Conservation (phyloP, 2,113 vertebrate species). For the Colossoma macropomum region DNA sequence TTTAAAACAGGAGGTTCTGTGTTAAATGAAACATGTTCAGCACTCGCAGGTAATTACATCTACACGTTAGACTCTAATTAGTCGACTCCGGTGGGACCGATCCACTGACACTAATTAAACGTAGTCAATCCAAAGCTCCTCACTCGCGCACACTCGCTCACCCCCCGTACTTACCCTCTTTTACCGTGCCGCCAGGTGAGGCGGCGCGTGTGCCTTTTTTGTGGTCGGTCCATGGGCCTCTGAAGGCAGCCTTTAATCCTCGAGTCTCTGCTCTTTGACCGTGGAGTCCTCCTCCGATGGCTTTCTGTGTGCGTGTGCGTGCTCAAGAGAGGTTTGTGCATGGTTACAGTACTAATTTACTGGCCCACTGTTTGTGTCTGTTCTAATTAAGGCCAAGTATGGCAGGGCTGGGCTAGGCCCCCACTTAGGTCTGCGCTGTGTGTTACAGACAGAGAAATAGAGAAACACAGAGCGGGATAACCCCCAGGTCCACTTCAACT, state of each 20-base stretch:
- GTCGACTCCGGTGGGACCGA: slow-evolving; percentile 80
- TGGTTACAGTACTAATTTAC: slow-evolving; percentile 92
- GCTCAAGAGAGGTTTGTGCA: slow-evolving; percentile 75
- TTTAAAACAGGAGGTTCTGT: slow-evolving; percentile 54
- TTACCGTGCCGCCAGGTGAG: slow-evolving; percentile 35
- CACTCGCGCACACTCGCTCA: slow-evolving; percentile 64
- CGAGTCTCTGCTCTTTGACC: slow-evolving; percentile 48
- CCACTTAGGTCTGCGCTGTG: slow-evolving; percentile 32
- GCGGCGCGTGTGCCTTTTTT: slow-evolving; percentile 35
- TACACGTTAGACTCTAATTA: slow-evolving; percentile 85
- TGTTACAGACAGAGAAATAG: slow-evolving; percentile 9
- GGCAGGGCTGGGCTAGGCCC: slow-evolving; percentile 54
- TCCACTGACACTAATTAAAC: slow-evolving; percentile 82
- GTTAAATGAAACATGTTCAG: slow-evolving; percentile 65
- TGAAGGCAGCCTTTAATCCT: slow-evolving; percentile 46
- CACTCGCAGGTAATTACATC: slow-evolving; percentile 77
- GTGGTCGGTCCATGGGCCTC: slow-evolving; percentile 38
- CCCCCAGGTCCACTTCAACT: slow-evolving; percentile 85
- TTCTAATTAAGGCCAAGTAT: slow-evolving; percentile 93
- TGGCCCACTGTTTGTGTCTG: slow-evolving; percentile 87
- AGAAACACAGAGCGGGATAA: slow-evolving; percentile 74
- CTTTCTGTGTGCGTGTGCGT: slow-evolving; percentile 45
- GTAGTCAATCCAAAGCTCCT: slow-evolving; percentile 78
- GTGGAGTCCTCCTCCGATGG: slow-evolving; percentile 37
- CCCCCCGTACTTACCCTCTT: slow-evolving; percentile 7